phyloP scores from a whole-genome alignment of 2,888 invertebrate genomes.

The Argyresthia goedartella region DNA sequence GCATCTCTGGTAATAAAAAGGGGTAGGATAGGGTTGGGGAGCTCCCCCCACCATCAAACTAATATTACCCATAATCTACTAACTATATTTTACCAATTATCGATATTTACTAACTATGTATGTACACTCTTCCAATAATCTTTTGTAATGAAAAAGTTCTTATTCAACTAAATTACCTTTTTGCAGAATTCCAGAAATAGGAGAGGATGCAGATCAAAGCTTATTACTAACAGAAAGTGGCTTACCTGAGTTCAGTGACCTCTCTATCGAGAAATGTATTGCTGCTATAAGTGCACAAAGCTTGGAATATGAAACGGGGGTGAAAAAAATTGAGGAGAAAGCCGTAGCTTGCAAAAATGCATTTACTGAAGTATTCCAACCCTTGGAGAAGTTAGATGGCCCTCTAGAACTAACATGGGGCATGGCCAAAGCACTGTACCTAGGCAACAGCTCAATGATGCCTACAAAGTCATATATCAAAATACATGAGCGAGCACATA shows the following conservation, averaged over 20 bases:
- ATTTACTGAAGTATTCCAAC: constrained; percentile 78
- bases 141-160: neutral
- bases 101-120: too few relatives aligned
- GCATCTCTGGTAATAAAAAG: too few relatives aligned
- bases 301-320: constrained; percentile 82
- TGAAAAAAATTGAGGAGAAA: constrained; percentile 75
- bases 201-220: constrained; percentile 85
- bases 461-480: constrained; percentile 83
- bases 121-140: neutral
- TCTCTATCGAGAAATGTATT: constrained; percentile 87
- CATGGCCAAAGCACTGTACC: constrained; percentile 85
- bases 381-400: constrained; percentile 79
- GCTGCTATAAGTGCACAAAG: constrained; percentile 87
- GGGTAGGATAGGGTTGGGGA: too few relatives aligned
- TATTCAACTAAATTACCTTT: too few relatives aligned
- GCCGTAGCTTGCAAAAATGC: constrained; percentile 65
- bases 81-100: too few relatives aligned
- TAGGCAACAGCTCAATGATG: constrained; percentile 84
- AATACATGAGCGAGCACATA: constrained; percentile 83
- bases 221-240: constrained; percentile 79
- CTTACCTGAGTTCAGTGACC: constrained; percentile 83
- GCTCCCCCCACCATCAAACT: too few relatives aligned
- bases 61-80: too few relatives aligned
- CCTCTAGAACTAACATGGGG: constrained; percentile 90
- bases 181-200: constrained; percentile 84